Evolutionary conservation across 2,888 invertebrate genomes (phyloP).

Genomic region (Arenicola marina): DNA sequence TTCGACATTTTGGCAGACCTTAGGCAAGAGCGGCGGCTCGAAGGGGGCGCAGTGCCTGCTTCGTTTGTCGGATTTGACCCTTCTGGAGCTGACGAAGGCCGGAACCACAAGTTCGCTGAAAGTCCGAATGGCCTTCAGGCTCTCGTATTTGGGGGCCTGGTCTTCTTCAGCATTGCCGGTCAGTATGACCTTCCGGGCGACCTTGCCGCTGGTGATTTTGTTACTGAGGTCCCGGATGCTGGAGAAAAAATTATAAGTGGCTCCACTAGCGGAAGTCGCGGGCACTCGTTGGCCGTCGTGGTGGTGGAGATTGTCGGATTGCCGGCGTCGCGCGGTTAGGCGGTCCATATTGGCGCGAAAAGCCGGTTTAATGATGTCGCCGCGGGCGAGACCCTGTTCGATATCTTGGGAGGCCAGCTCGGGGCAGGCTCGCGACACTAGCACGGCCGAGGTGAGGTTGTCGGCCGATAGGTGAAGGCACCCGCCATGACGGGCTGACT

Average conservation of each 20-base stretch:
- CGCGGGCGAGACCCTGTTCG: background rate
- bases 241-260: conserved; percentile 38
- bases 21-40: conserved; percentile 47
- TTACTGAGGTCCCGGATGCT: conserved; percentile 45
- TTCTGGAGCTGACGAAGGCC: conserved; percentile 46
- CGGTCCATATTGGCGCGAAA: background rate
- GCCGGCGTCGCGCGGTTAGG: background rate
- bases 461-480: conserved; percentile 41
- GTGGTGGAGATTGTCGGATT: too few relatives aligned
- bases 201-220: conserved; percentile 39
- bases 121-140: background rate
- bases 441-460: conserved; percentile 34
- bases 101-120: conserved; percentile 35
- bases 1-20: conserved; percentile 34
- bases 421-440: background rate
- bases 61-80: conserved; percentile 21
- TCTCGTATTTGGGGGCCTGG: background rate
- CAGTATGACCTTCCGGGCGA: background rate
- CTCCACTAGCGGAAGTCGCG: background rate
- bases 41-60: conserved; percentile 26
- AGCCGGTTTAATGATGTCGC: conserved; percentile 2
- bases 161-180: background rate
- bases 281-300: too few relatives aligned
- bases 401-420: background rate
- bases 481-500: conserved; percentile 36